These are phyloP conservation scores for Nestor notabilis DNA, from an alignment of 2,113 vertebrate genomes.

Conservation along the genomic window DNA sequence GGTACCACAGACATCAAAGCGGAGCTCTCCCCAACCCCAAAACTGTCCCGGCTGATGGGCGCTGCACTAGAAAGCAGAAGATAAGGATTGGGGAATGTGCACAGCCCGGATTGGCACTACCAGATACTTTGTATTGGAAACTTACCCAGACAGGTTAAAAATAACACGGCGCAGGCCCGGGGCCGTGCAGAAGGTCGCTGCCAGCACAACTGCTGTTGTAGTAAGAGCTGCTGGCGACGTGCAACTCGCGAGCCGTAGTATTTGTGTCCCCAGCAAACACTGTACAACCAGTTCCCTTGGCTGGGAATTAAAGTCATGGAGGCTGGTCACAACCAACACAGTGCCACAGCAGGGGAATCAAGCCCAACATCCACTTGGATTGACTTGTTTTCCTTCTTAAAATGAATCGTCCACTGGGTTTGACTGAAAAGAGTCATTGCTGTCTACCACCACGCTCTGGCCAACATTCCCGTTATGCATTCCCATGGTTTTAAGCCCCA, in stretches of 20 bases:
- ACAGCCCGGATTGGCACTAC: constrained; percentile 21
- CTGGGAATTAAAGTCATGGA: not conserved
- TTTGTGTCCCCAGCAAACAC: not conserved
- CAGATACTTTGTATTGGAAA: constrained; percentile 18
- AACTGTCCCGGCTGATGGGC: not conserved
- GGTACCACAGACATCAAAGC: not conserved
- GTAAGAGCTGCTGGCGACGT: not conserved
- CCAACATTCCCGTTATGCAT: fast-evolving
- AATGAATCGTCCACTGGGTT: not conserved
- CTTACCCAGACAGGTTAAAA: constrained; percentile 57
- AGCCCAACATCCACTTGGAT: not conserved
- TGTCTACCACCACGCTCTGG: not conserved
- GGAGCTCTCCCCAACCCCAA: not conserved
- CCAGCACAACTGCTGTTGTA: not conserved
- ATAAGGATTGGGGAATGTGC: constrained; percentile 2
- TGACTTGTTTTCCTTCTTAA: not conserved
- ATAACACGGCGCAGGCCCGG: not conserved
- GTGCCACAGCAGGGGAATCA: not conserved
- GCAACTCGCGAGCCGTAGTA: not conserved
- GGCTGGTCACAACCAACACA: not conserved
- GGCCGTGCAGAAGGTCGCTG: constrained; percentile 41
- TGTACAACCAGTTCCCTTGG: not conserved
- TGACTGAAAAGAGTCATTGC: not conserved
- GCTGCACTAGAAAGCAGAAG: constrained; percentile 43
- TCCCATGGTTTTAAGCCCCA: not conserved